Evolutionary conservation across 2,888 invertebrate species (phyloP), one percentile per base, ranked within the genome.

Genomic region (Ectropis crepuscularia): DNA sequence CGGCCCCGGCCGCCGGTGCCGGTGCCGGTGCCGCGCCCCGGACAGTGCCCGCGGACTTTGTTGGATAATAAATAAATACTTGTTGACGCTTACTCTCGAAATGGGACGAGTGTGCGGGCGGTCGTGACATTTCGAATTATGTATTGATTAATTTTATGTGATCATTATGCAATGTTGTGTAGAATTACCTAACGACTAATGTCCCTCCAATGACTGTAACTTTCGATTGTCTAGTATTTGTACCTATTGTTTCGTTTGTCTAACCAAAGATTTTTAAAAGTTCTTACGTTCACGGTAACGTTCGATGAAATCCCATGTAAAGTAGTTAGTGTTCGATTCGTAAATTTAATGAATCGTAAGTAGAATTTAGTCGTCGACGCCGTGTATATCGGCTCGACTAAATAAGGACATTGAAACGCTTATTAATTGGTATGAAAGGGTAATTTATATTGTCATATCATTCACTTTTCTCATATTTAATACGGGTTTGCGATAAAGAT

Each of bases 371-470:
- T 81, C 78, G 87, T 86, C 88, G 89, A 77, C 74, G 81, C 86
- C 87, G 88, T 77, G 73, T 83, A 78, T 86, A 86, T 82, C 86
- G 90, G 88, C 77, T 83, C 87, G 90, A 85, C 87, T 89, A 86
- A 86, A 82, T 92, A 92, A 92, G 92, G 88, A 92, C 91, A 92
- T 92, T 92, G 92, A 92, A 92, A 92, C 92, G 92, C 92, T 92
- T 92, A 92, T 92, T 92, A 92, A 92, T 92, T 92, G 92, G 92
- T 92, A 92, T 92, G 92, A 92, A 92, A 92, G 92, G 92, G 92
- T 92, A 92, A 92, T 92, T 92, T 92, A 92, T 92, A 92, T 91
- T 91, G 92, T 92, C 92, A 92, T 92, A 92, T 92, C 92, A 92
- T 92, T 92, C 92, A 92, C 90, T 86, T 92, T 89, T 92, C 92